phyloP scores from a whole-genome alignment of 2,888 invertebrate species.

The Xylota segnis region DNA sequence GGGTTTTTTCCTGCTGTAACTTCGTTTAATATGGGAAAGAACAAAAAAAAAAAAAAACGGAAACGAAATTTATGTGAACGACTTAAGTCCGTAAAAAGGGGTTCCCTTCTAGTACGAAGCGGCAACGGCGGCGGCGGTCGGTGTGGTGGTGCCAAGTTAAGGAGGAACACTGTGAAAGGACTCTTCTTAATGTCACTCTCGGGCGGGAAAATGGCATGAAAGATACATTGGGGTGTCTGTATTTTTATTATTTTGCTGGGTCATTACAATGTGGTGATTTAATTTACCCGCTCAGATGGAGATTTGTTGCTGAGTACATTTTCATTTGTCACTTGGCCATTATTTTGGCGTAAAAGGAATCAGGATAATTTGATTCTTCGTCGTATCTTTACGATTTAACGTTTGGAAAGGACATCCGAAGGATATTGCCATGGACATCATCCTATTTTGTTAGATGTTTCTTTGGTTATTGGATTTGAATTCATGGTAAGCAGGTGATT shows the following conservation, averaged over 20 bases:
- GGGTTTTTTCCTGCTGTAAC: slow-evolving; percentile 33
- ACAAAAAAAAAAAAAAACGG: slow-evolving; percentile 17
- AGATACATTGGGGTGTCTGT: slow-evolving; percentile 25
- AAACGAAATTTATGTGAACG: slow-evolving; percentile 54
- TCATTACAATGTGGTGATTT: slow-evolving; percentile 64
- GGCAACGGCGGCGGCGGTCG: too few species aligned
- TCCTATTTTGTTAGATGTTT: slow-evolving; percentile 24
- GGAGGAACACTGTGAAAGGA: slow-evolving; percentile 34
- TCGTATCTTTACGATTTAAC: slow-evolving; percentile 32
- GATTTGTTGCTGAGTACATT: slow-evolving; percentile 66
- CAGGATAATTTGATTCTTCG: slow-evolving; percentile 67
- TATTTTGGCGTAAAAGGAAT: slow-evolving; percentile 68
- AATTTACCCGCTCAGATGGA: slow-evolving; percentile 71
- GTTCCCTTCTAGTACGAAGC: slow-evolving; percentile 21
- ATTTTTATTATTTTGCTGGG: slow-evolving; percentile 58
- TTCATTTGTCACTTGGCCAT: slow-evolving; percentile 72
- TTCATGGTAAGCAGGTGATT: slow-evolving; percentile 50
- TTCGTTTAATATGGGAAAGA: slow-evolving; percentile 49
- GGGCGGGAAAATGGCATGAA: slow-evolving; percentile 10
- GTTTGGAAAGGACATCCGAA: slow-evolving; percentile 24
- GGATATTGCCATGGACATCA: background rate
- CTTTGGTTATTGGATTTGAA: slow-evolving; percentile 46
- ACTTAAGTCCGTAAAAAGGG: slow-evolving; percentile 63
- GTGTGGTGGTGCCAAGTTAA: slow-evolving; percentile 2
- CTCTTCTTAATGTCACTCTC: slow-evolving; percentile 32